Evolutionary conservation across 2,113 vertebrate genomes (phyloP), one percentile per base, ranked within the genome.

Genomic region (Lepus timidus): DNA sequence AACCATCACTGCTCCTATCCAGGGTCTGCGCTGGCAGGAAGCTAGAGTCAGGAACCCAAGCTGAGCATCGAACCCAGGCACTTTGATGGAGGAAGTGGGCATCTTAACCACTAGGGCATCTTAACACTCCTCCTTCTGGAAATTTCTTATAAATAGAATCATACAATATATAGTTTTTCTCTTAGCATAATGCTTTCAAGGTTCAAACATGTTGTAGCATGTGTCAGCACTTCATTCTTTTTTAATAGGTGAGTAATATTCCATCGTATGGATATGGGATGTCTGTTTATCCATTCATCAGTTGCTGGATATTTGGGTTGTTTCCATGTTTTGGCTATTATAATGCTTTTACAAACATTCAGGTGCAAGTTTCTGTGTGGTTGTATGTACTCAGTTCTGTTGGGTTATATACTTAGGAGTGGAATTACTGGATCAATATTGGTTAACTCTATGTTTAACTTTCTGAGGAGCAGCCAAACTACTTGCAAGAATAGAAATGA

Each of bases 251-350:
- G 55, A 78, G 17, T 79, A 70, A 51, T 79, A 44, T 49, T 73
- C 58, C 31, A 2, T 94, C 68, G 9, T 85, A 27, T 29, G 17
- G 4, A 80, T 65, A 80, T 44, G 44, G 44, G 16, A 85, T 27
- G 33, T 95, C 89, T 76, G 23, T 92, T 83, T 91, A 90, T 79
- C 44, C 20, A 3, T 93, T 67, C n/a, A 52, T 68, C 31, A 76
- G 27, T 75, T 90, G 67, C 29, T 67, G 25, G 27, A 29, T 23
- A 51, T 75, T 86, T 86, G 75, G 13, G 2, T 49, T 84, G 31
- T 94, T 83, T 64, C n/a, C 51, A 58, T 58, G 55, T 58, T 58
- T 58, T 58, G 55, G 19, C 55, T 58, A 19, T 58, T 58, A 58
- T 58, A 58, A 58, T 58, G 55, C 55, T 16, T 58, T 58, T 58